Evolutionary conservation across 2,797 vertebrate genomes (phyloP), one percentile per base, ranked within the genome.

Genomic region (Bradypus variegatus): DNA sequence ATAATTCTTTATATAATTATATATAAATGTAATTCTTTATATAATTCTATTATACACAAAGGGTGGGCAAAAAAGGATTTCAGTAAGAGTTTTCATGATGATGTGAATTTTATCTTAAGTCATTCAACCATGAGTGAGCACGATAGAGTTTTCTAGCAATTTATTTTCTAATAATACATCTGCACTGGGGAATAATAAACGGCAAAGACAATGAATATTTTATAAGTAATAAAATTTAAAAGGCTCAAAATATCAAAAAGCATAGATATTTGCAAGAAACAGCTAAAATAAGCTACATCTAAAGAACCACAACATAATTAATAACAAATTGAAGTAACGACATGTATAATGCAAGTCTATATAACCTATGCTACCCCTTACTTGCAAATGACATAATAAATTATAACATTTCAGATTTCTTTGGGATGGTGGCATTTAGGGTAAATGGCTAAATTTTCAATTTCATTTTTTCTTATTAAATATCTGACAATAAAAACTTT

Each of bases 191-290:
- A 83, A 25, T 41, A 92, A 94, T 80, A 91, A 55, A 78, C 53
- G 25, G 15, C 62, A 96, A 92, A 94, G 2, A 81, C 7, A 67
- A 25, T 5, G 50, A 94, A 83, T 81, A 85, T 11, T 88, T 79
- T 78, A 86, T 4, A 92, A 95, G 80, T 38, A 82, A 31, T 41
- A 94, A 95, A 93, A 92, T 9, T 85, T 11, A 70, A 50, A 86
- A 86, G 55, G 29, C 6, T 76, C 41, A 89, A 6, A 80, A 93
- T 80, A 84, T 58, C 16, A 80, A 85, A 82, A 94, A 88, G 48
- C 62, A 75, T 3, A 92, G 45, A 53, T 82, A 88, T n/a, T 16
- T 94, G 1, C 79, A 91, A 81, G 41, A 92, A 90, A 83, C 41
- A 88, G 14, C 25, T 88, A 94, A 82, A 0, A 89, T 36, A 94